Evolutionary conservation across 2,797 vertebrate genomes (phyloP).

Genomic region (Falco cherrug): DNA sequence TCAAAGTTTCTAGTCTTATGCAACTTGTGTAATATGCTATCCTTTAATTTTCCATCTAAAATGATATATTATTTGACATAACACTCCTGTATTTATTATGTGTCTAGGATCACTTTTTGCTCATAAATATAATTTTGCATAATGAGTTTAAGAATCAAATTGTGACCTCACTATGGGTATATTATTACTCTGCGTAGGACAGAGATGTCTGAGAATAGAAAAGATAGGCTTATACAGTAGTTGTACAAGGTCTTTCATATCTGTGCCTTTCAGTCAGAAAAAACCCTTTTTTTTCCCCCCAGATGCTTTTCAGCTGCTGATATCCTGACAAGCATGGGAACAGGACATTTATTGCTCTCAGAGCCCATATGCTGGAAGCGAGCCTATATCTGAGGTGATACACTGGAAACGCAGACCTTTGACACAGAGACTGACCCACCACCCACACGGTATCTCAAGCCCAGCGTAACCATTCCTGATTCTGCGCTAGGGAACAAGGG

Average conservation of each 20-base stretch:
- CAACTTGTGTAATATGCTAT: not conserved
- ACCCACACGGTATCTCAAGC: not conserved
- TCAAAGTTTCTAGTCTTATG: not conserved
- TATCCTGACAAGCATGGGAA: not conserved
- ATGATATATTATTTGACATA: not conserved
- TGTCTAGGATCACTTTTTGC: not conserved
- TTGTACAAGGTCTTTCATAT: not conserved
- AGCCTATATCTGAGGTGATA: not conserved
- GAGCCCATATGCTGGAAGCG: not conserved
- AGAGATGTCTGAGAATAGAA: not conserved
- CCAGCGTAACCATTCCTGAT: accelerated
- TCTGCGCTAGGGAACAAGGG: not conserved
- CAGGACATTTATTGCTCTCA: not conserved
- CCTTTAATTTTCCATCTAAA: not conserved
- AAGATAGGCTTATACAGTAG: not conserved
- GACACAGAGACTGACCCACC: not conserved
- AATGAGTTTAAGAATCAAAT: not conserved
- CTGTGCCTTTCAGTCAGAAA: not conserved
- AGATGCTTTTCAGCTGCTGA: not conserved
- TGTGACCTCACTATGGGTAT: not conserved
- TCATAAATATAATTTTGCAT: not conserved
- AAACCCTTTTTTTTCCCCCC: not conserved
- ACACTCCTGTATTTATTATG: not conserved
- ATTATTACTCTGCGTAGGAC: not conserved
- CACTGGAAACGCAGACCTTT: not conserved